Evolutionary conservation across 2,888 invertebrate genomes (phyloP), one percentile per base, ranked within the genome.

Genomic region (Erebia ligea): DNA sequence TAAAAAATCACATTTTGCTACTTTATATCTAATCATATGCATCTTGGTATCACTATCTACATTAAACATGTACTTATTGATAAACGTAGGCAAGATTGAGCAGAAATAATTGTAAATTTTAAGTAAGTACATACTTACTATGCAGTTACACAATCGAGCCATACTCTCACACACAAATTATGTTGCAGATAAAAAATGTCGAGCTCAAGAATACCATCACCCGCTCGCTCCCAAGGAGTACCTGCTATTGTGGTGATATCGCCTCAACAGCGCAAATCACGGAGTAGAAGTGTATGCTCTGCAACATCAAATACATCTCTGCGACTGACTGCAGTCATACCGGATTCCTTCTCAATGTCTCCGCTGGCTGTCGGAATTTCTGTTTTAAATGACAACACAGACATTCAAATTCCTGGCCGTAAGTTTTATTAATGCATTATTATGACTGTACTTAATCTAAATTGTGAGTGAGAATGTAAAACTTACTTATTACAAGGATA

Each of bases 321-420:
- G 6, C 84, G 84, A 65, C 82, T 90, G 5, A 85, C 87, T 4
- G 76, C 84, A 2, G 66, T 89, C 2, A 77, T 88, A 42, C 76
- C 81, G 75, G 80, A 84, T 2, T 84, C 86, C 0, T 86, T 87
- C 76, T 76, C 75, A n/a, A 40, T 87, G 1, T 90, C 91, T 6
- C 90, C 90, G 0, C 61, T 89, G 63, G 79, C 71, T 5, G 82
- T 76, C 42, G 80, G 86, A 62, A 77, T 74, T 54, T 92, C 91
- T 54, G 80, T 92, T 5, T 71, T 92, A 48, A 81, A 84, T 54
- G 91, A 92, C 75, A 83, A 86, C 61, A 92, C 91, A 34, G 81
- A 89, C 54, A 87, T 92, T 76, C 87, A 86, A 21, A 84, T 83
- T 61, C 91, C 91, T 0, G 81, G 79, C 75, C 83, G 92, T 92